These are phyloP conservation scores for Hemicrepidius hirtus DNA, from an alignment of 2,888 invertebrate genomes.

Conservation along the genomic window DNA sequence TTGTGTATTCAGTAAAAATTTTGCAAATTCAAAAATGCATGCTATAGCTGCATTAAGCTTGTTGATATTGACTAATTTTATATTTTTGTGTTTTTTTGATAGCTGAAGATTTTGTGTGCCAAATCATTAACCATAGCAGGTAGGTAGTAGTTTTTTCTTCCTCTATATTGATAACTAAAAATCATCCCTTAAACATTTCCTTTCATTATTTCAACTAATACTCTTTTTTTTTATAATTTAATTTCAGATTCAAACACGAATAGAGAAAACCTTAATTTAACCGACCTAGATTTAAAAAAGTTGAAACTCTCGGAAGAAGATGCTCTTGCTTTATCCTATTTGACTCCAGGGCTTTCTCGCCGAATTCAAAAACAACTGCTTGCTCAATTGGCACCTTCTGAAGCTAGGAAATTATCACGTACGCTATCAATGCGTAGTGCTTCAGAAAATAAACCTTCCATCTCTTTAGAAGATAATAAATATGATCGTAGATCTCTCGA, in stretches of 20 bases:
- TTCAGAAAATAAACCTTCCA: slow-evolving; percentile 54
- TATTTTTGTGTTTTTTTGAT: slow-evolving; percentile 56
- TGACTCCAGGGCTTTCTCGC: slow-evolving; percentile 82
- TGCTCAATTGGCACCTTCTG: slow-evolving; percentile 81
- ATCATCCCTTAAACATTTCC: slow-evolving; percentile 26
- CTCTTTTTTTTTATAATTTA: slow-evolving; percentile 15
- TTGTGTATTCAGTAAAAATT: no score
- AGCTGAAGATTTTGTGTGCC: slow-evolving; percentile 70
- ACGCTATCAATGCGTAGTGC: slow-evolving; percentile 75
- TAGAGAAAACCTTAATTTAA: slow-evolving; percentile 71
- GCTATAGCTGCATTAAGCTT: slow-evolving; percentile 36
- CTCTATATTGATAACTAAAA: slow-evolving; percentile 11
- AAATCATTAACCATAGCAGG: slow-evolving; percentile 68
- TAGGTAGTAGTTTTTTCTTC: slow-evolving; percentile 59
- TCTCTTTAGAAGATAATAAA: slow-evolving; percentile 35
- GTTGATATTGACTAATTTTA: slow-evolving; percentile 41
- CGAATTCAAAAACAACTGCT: slow-evolving; percentile 83
- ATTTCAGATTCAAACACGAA: slow-evolving; percentile 66
- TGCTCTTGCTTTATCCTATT: slow-evolving; percentile 80
- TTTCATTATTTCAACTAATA: no score
- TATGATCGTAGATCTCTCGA: slow-evolving; percentile 58
- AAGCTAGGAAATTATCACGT: slow-evolving; percentile 80
- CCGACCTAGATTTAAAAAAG: slow-evolving; percentile 79
- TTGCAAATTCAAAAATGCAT: slow-evolving; percentile 19
- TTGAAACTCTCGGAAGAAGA: slow-evolving; percentile 82